Base-by-base conservation (phyloP, 1,140 invertebrate species). In the Papilio glaucus region DNA sequence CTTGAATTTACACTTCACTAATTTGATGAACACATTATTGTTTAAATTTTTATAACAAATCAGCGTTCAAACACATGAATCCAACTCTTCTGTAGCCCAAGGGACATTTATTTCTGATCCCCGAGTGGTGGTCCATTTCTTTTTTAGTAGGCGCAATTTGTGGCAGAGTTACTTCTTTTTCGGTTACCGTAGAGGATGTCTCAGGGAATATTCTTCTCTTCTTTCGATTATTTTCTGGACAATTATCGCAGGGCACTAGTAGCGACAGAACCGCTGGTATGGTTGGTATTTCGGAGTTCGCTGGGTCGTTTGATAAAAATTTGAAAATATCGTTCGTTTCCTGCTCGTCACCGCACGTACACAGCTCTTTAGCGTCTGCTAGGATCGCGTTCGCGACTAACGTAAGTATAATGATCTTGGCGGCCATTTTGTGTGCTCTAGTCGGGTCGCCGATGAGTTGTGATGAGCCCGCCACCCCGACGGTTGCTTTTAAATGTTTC, bases 191-290 rank as follows among this genome's bases (percentile, higher is more conserved):
- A 4, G 13, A 7, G 6, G n/a, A 4, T 37, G 33, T 41, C 1
- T 61, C 60, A 7, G 60, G 60, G 9, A 72, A 42, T 1, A 71
- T 69, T n/a, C 72, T 81, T 6, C 81, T 67, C 60, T 85, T 86
- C 63, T 74, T 79, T 29, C 84, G 83, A 4, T 74, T 78, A 4
- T 78, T 73, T 13, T 80, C 77, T 13, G 77, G 5, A 42, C 87
- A 89, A 26, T 85, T 78, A 2, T 68, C 61, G 42, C 83, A 89
- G 1, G 76, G 74, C 0, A 80, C 18, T 0, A 80, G 49, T 0
- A 81, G 83, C 0, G 77, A 83, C 1, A 87, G 37, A 24, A 84
- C 71, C 0, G 77, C 87, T 0, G 86, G 80, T 0, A 85, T 8
- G 0, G 84, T 79, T 0, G 83, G 75, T 13, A 75, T 77, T 0